A percentile compares a stretch with the other conserved stretches of the same genome.
Conservation (phyloP, 2,888 invertebrate species). For the Pterobdella sp. region DNA sequence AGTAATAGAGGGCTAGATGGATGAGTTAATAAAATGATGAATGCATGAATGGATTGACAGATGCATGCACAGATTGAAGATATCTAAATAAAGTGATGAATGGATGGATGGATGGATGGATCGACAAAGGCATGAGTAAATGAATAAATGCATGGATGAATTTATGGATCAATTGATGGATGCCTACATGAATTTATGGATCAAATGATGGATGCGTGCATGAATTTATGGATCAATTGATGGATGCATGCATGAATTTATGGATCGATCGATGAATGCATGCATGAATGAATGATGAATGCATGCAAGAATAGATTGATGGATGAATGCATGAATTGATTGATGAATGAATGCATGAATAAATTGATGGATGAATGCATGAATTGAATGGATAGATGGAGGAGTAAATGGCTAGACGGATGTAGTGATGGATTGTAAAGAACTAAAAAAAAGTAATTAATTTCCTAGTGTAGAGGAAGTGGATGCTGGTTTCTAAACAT, state of each 20-base stretch:
- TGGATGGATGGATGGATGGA: not conserved
- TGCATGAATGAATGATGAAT: not conserved
- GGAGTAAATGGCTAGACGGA: not conserved
- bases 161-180: not conserved
- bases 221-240: not conserved
- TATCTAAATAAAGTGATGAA: not conserved
- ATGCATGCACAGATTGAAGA: not conserved
- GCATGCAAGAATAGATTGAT: not conserved
- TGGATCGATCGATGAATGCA: not conserved
- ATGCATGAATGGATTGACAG: not conserved
- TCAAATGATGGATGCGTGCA: not conserved
- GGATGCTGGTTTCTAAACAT: no score
- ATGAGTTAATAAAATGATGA: not conserved
- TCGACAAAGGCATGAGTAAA: not conserved
- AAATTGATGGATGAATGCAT: not conserved
- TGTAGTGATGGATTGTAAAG: not conserved
- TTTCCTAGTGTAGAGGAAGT: no score
- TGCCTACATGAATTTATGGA: not conserved
- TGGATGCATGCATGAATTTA: not conserved
- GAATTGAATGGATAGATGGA: not conserved
- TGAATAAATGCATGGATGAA: not conserved
- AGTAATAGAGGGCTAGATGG: no score
- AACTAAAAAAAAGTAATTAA: no score
- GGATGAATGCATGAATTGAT: not conserved
- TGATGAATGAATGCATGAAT: not conserved